phyloP scores from a whole-genome alignment of 2,797 vertebrate species.

The Pelodytes ibericus region DNA sequence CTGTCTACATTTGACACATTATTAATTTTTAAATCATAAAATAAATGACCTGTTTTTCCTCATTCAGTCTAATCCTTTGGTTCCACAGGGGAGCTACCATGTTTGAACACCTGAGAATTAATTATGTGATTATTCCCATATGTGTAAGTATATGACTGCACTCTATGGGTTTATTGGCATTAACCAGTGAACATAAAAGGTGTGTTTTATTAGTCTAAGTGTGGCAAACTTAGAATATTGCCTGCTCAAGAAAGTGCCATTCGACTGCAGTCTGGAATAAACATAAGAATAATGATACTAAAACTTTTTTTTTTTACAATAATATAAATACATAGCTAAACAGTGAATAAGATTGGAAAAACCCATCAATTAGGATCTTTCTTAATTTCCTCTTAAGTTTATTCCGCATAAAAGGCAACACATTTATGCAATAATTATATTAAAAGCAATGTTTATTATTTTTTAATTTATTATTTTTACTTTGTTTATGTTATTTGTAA shows the following conservation, averaged over 20 bases:
- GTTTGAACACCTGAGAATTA: conserved; percentile 43
- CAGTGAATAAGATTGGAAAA: not conserved
- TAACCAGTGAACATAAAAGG: conserved; percentile 25
- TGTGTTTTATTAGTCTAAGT: conserved; percentile 31
- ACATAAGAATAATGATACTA: not conserved
- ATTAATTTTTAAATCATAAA: conserved; percentile 12
- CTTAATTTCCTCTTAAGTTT: not conserved
- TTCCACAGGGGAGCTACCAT: conserved; percentile 23
- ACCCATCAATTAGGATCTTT: not conserved
- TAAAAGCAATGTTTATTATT: not conserved
- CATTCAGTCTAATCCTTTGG: conserved; percentile 15
- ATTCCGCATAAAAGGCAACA: not conserved
- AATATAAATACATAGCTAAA: not conserved
- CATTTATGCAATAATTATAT: not conserved
- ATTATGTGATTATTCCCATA: conserved; percentile 42
- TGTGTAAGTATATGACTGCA: conserved; percentile 30
- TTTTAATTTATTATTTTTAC: not conserved
- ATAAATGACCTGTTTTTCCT: conserved; percentile 20
- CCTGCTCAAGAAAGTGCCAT: conserved; percentile 4
- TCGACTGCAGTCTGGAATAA: conserved; percentile 2
- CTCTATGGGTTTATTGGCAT: conserved; percentile 21
- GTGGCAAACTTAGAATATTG: conserved; percentile 21
- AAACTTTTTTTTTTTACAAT: not conserved
- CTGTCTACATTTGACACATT: not conserved
- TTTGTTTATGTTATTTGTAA: not conserved